Evolutionary conservation across 37 sponge, comb jelly and placozoan genomes (phyloP).

Genomic region (Diacarnus erythraeanus): DNA sequence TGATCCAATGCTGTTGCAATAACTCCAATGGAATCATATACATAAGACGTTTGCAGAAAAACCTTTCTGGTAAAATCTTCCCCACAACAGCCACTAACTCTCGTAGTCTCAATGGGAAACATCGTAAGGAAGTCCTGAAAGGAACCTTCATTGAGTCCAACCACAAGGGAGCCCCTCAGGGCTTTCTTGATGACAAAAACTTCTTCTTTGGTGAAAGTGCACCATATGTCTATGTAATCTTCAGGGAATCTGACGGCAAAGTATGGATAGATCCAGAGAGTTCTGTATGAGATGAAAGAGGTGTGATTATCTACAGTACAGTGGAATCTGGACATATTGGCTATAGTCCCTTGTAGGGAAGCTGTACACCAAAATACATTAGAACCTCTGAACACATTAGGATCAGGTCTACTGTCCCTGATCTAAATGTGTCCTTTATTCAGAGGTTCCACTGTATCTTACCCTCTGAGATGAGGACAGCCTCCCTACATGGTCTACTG

Average conservation of each 20-base stretch:
- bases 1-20: background rate
- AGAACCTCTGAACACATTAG: background rate
- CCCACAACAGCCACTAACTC: background rate
- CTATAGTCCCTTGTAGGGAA: background rate
- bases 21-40: background rate
- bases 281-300: background rate
- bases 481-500: too few species aligned
- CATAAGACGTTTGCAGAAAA: slow-evolving; percentile 1
- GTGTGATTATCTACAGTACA: too few species aligned
- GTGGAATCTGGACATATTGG: too few species aligned
- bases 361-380: too few species aligned
- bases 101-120: background rate
- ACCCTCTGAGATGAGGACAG: too few species aligned
- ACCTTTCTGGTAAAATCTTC: background rate
- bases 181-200: slow-evolving; percentile 9
- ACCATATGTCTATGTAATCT: slow-evolving; percentile 16
- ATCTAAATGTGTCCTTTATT: background rate
- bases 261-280: slow-evolving; percentile 39
- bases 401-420: background rate
- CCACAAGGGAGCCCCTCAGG: slow-evolving; percentile 20
- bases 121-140: background rate
- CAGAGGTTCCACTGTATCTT: background rate
- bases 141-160: slow-evolving; percentile 20
- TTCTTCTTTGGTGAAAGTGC: background rate
- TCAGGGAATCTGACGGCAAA: slow-evolving; percentile 23